phyloP scores from a whole-genome alignment of 2,888 invertebrate species.

The Eupithecia abbreviata region DNA sequence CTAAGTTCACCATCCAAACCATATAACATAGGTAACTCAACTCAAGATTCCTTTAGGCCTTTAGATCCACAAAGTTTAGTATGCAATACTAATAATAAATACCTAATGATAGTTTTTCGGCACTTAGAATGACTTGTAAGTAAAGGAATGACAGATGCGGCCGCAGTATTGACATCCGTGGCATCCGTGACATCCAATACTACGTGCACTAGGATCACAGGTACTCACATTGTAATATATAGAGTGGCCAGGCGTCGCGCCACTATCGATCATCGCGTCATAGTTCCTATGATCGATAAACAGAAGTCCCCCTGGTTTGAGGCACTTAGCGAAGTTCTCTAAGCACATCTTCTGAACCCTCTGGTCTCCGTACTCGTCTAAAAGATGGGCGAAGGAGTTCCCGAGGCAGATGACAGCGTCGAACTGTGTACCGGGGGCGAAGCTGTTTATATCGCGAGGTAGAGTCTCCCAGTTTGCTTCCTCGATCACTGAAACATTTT shows the following conservation, averaged over 20 bases:
- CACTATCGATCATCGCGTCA: slow-evolving; percentile 90
- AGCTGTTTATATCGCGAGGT: slow-evolving; percentile 87
- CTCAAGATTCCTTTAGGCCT: no score
- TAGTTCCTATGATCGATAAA: slow-evolving; percentile 96
- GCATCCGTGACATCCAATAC: no score
- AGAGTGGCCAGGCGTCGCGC: slow-evolving; percentile 91
- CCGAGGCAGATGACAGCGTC: slow-evolving; percentile 96
- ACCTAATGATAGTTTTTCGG: no score
- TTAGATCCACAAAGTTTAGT: no score
- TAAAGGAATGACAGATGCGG: no score
- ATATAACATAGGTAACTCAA: no score
- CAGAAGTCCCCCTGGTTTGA: slow-evolving; percentile 93
- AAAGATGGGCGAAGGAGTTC: slow-evolving; percentile 95
- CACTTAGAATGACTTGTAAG: no score
- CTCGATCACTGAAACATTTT: slow-evolving; percentile 87
- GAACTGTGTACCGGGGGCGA: slow-evolving; percentile 86
- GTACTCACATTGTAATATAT: slow-evolving; percentile 94
- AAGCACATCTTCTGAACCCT: slow-evolving; percentile 91
- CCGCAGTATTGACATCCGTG: no score
- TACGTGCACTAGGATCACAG: neutral
- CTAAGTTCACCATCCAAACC: no score
- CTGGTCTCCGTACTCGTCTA: slow-evolving; percentile 91
- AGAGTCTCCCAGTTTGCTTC: slow-evolving; percentile 96
- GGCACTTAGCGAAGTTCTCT: slow-evolving; percentile 90
- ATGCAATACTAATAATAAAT: no score